A percentile compares a stretch with the other conserved stretches of the same genome.
Conservation (phyloP, 2,113 vertebrate species). For the Ictalurus punctatus region DNA sequence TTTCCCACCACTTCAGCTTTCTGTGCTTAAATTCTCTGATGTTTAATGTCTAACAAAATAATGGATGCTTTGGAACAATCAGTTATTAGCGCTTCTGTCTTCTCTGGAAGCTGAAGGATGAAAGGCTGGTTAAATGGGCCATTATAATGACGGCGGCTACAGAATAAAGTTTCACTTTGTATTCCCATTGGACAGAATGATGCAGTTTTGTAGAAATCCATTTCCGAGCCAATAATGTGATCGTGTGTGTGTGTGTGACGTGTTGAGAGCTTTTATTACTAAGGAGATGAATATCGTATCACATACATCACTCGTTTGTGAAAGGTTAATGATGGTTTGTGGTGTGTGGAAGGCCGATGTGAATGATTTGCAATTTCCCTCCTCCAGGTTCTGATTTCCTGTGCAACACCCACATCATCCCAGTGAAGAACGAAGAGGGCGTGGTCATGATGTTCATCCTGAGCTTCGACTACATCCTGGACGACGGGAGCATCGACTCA, state of each 20-base stretch:
- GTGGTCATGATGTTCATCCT: slow-evolving; percentile 99
- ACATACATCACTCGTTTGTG: neutral
- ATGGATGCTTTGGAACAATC: neutral
- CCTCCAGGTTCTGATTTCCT: slow-evolving; percentile 89
- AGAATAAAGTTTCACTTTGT: neutral
- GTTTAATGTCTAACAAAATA: neutral
- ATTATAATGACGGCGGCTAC: neutral
- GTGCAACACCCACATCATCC: slow-evolving; percentile 95
- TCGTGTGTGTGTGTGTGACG: neutral
- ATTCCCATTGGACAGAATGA: neutral
- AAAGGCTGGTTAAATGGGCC: neutral
- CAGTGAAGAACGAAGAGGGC: slow-evolving; percentile 97
- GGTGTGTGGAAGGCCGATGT: neutral
- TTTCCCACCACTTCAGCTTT: neutral
- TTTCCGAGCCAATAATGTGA: neutral
- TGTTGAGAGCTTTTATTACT: neutral
- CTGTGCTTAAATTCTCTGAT: neutral
- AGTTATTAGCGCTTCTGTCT: neutral
- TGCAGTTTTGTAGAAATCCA: neutral
- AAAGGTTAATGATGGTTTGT: neutral
- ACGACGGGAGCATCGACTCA: slow-evolving; percentile 81
- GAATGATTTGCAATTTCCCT: neutral
- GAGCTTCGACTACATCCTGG: slow-evolving; percentile 89
- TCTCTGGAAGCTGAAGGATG: neutral
- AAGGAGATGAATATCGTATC: neutral